These are phyloP conservation scores for Danio albolineatus DNA, from an alignment of 2,797 vertebrate genomes.

Conservation along the genomic window DNA sequence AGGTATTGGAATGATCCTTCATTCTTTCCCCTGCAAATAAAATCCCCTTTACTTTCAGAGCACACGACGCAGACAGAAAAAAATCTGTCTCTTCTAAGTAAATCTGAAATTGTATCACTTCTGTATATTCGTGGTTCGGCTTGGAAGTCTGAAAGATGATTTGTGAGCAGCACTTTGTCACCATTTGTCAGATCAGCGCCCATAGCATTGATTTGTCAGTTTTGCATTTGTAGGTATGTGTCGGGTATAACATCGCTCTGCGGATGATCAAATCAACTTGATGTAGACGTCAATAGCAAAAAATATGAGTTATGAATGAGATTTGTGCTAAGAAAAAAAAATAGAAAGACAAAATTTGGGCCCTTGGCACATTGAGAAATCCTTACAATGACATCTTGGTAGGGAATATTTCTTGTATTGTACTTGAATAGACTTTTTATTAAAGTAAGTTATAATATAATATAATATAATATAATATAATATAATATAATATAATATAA, in stretches of 20 bases:
- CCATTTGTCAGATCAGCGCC: slow-evolving; percentile 36
- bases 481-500: not conserved
- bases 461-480: not conserved
- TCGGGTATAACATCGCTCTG: slow-evolving; percentile 15
- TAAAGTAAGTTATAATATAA: not conserved
- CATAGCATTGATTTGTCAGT: slow-evolving; percentile 33
- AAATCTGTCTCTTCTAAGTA: not conserved
- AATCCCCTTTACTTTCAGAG: slow-evolving; percentile 11
- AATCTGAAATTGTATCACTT: slow-evolving; percentile 15
- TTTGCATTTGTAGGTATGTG: slow-evolving; percentile 31
- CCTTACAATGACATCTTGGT: not conserved
- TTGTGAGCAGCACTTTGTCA: slow-evolving; percentile 29
- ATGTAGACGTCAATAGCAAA: slow-evolving; percentile 28
- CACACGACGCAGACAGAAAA: not conserved
- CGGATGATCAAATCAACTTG: slow-evolving; percentile 26
- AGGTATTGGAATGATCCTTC: slow-evolving; percentile 12
- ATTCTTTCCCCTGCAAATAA: slow-evolving; percentile 19
- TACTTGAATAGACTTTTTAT: not conserved
- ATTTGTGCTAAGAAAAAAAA: not conserved
- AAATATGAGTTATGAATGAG: slow-evolving; percentile 22
- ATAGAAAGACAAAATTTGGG: no score
- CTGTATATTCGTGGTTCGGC: slow-evolving; percentile 9
- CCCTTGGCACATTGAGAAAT: not conserved
- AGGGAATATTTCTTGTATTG: not conserved
- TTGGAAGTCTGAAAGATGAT: slow-evolving; percentile 7